Conservation (phyloP, 2,888 invertebrate genomes). For the Cryptocephalus moraei region DNA sequence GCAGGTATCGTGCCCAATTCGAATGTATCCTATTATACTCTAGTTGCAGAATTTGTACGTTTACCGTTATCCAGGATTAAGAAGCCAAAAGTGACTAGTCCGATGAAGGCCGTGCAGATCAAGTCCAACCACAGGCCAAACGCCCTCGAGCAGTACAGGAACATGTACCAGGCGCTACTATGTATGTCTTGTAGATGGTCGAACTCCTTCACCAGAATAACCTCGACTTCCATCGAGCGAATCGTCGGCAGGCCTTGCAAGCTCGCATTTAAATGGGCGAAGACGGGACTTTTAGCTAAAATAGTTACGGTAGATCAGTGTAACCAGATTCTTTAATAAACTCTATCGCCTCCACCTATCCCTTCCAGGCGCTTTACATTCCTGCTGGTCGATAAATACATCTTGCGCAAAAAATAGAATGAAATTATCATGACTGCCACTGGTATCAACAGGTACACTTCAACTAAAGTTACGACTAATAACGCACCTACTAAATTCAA, state of each 20-base stretch:
- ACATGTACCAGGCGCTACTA: constrained; percentile 63
- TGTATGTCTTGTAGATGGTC: constrained; percentile 50
- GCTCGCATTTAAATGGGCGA: constrained; percentile 60
- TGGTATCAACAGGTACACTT: constrained; percentile 57
- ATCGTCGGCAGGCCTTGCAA: constrained; percentile 66
- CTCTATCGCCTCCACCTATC: constrained; percentile 40
- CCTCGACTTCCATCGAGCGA: constrained; percentile 53
- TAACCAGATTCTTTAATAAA: no score
- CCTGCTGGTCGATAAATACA: constrained; percentile 64
- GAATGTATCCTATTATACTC: no score
- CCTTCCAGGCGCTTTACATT: constrained; percentile 65
- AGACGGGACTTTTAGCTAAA: constrained; percentile 64
- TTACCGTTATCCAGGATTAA: constrained; percentile 38
- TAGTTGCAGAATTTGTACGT: no score
- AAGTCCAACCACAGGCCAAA: constrained; percentile 66
- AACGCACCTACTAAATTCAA: constrained; percentile 68
- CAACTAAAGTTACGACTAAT: constrained; percentile 59
- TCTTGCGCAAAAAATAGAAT: constrained; percentile 52
- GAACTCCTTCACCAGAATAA: constrained; percentile 47
- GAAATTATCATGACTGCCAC: constrained; percentile 52
- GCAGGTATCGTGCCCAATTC: no score
- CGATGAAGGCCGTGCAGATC: constrained; percentile 56
- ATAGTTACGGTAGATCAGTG: background rate
- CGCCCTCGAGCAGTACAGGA: constrained; percentile 51
- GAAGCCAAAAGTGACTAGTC: constrained; percentile 53